Percentiles rank a stretch among this genome's conserved stretches.
phyloP scores from a whole-genome alignment of 2,797 vertebrate genomes.

The Tokudaia tokunoshimensis region DNA sequence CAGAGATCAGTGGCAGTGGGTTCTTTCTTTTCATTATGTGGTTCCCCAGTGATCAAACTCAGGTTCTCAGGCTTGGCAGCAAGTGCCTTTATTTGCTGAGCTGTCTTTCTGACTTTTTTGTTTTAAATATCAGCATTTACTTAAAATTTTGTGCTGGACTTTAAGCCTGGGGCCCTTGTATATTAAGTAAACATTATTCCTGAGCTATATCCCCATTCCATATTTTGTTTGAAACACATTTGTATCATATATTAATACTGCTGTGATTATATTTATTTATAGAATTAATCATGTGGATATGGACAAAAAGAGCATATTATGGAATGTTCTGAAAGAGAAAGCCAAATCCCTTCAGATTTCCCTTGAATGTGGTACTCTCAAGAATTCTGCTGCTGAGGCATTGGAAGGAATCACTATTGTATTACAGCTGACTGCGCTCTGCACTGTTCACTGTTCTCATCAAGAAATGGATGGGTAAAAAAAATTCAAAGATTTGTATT shows the following conservation, averaged over 20 bases:
- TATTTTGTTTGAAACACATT: slow-evolving; percentile 44
- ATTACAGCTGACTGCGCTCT: slow-evolving; percentile 92
- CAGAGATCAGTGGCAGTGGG: not conserved
- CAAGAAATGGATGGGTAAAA: slow-evolving; percentile 85
- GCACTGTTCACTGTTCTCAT: slow-evolving; percentile 87
- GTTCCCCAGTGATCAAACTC: not conserved
- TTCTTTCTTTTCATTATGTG: not conserved
- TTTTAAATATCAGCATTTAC: not conserved
- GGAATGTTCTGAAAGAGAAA: slow-evolving; percentile 90
- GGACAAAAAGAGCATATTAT: slow-evolving; percentile 90
- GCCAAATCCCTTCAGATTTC: slow-evolving; percentile 89
- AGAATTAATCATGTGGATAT: slow-evolving; percentile 90
- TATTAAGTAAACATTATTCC: not conserved
- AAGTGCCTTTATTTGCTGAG: not conserved
- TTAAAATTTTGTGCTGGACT: not conserved
- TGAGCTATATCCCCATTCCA: not conserved
- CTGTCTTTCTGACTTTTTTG: not conserved
- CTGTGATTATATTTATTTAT: slow-evolving; percentile 78
- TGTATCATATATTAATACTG: slow-evolving; percentile 46
- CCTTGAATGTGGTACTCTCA: slow-evolving; percentile 82
- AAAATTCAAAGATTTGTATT: not conserved
- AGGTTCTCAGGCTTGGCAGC: not conserved
- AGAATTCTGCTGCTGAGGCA: slow-evolving; percentile 80
- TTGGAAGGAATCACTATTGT: slow-evolving; percentile 91
- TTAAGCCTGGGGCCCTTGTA: not conserved